Evolutionary conservation across 2,797 vertebrate genomes (phyloP).

Genomic region (Nothura maculosa): DNA sequence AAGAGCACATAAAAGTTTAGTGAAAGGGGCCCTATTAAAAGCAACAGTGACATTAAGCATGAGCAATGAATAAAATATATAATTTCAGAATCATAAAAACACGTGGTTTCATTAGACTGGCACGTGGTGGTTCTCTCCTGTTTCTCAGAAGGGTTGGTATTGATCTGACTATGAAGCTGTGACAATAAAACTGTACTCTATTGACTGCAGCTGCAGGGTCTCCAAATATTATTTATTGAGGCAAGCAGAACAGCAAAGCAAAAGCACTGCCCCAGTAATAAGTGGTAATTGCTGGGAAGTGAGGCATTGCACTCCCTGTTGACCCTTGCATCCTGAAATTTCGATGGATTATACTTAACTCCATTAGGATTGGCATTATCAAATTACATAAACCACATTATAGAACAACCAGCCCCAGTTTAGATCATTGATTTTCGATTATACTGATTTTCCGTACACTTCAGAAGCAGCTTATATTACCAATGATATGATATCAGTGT

Average conservation of each 20-base stretch:
- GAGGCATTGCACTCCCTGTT: conserved; percentile 87
- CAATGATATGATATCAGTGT: conserved; percentile 34
- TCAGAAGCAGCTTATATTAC: conserved; percentile 71
- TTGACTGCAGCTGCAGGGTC: conserved; percentile 90
- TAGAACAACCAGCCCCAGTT: conserved; percentile 68
- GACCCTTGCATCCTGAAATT: conserved; percentile 92
- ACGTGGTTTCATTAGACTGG: conserved; percentile 53
- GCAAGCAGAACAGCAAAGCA: conserved; percentile 84
- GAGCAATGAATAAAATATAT: conserved; percentile 53
- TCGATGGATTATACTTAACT: conserved; percentile 94
- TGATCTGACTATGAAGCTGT: conserved; percentile 88
- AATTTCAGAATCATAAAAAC: conserved; percentile 77
- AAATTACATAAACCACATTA: conserved; percentile 91
- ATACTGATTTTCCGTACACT: conserved; percentile 86
- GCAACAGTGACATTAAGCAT: conserved; percentile 53
- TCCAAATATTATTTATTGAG: conserved; percentile 96
- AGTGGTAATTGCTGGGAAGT: conserved; percentile 96
- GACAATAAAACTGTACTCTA: conserved; percentile 91
- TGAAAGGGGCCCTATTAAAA: conserved; percentile 45
- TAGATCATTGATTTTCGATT: conserved; percentile 96
- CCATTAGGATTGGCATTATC: conserved; percentile 96
- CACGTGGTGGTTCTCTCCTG: conserved; percentile 42
- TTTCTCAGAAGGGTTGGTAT: conserved; percentile 85
- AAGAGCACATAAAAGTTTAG: conserved; percentile 47
- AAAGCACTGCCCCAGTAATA: conserved; percentile 91